A percentile compares a stretch with the other conserved stretches of the same genome.
phyloP scores from a whole-genome alignment of 2,797 vertebrate species.

The Myotis pilosus region DNA sequence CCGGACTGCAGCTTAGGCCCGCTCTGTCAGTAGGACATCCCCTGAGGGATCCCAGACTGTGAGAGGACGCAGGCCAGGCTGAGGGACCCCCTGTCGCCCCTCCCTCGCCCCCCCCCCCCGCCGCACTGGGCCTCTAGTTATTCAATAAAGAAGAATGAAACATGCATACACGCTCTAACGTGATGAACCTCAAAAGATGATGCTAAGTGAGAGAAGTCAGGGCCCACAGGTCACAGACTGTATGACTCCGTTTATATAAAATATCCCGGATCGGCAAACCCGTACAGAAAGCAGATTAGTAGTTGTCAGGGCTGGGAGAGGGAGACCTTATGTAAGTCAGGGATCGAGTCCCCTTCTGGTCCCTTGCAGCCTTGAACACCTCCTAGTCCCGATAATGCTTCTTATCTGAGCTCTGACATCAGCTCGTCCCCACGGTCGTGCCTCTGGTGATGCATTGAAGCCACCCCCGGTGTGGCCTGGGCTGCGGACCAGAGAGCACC shows the following conservation, averaged over 20 bases:
- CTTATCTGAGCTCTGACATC: not conserved
- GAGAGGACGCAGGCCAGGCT: too few relatives aligned
- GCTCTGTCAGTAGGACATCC: too few relatives aligned
- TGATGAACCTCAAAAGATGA: not conserved
- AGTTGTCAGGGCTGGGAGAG: not conserved
- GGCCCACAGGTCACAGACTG: not conserved
- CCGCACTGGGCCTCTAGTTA: too few relatives aligned
- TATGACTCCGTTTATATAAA: not conserved
- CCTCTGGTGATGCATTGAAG: not conserved
- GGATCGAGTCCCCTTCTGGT: not conserved
- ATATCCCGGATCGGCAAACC: not conserved
- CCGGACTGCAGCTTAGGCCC: too few relatives aligned
- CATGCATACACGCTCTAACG: accelerated
- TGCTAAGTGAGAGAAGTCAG: not conserved
- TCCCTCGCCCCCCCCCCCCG: too few relatives aligned
- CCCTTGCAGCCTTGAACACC: not conserved
- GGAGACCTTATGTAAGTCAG: not conserved
- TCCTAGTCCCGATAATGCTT: not conserved
- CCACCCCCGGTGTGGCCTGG: not conserved
- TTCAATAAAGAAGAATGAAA: not conserved
- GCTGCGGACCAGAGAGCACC: too few relatives aligned
- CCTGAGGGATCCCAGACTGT: too few relatives aligned
- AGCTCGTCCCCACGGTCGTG: not conserved
- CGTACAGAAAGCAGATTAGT: not conserved
- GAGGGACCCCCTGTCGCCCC: accelerated